Base-by-base conservation (phyloP, 2,888 invertebrate species). In the Stramonita haemastoma region DNA sequence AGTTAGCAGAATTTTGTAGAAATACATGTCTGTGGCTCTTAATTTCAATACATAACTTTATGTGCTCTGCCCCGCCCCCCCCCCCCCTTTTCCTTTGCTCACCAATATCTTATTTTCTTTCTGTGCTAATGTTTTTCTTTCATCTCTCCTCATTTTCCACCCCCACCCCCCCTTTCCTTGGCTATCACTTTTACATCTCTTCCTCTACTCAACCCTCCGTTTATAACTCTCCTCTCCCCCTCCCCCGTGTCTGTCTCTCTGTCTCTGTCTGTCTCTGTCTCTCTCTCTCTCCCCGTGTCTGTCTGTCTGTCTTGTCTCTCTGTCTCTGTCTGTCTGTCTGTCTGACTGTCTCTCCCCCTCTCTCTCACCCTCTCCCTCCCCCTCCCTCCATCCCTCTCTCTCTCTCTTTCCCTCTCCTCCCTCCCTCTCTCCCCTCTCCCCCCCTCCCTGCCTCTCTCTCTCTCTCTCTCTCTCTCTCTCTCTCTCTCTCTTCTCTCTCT, bases 321-420 rank as follows among this genome's bases (percentile, higher is more conserved):
- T 85, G 70, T 89, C 56, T 36, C 70, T 66, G n/a, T 89, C 56
- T 56, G 32, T 89, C 26, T 84, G 19, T 46, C 22, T 88, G 34
- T 70, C n/a, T n/a, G 1, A n/a, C 73, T 70, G 32, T 8, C 36
- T 73, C 66, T 46, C 32, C 15, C 17, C 83, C 70, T 46, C 66
- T 17, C 29, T 56, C 77, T 32, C 19, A 46, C 46, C 13, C 29
- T 6, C 77, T 6, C 73, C 8, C 77, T 77, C 77, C 26, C 77
- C 77, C 77, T 0, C 1, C 32, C 77, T 15, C 13, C 13, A 32
- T 32, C 15, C 32, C 77, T 15, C 13, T 32, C 32, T 32, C 32
- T 32, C 32, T 32, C 32, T 32, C 73, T 26, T 5, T 73, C n/a
- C 22, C 13, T 22, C 8, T 73, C n/a, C 1, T 26, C 8, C n/a